Conservation (phyloP, 2,797 vertebrate genomes). For the Crypturellus tataupa region DNA sequence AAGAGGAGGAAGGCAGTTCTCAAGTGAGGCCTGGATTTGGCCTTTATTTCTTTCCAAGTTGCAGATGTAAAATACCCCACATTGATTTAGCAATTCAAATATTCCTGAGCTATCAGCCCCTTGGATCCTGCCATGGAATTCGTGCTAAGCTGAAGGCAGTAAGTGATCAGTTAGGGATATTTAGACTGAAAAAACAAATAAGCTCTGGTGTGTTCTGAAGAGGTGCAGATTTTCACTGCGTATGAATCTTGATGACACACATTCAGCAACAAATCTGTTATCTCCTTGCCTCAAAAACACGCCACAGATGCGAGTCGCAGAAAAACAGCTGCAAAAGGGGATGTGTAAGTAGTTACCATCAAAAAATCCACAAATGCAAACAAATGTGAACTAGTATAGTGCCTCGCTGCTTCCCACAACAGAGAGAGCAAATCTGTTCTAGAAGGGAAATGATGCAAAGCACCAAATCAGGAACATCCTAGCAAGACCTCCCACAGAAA, state of each 20-base stretch:
- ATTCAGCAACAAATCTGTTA: slow-evolving; percentile 67
- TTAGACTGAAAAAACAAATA: slow-evolving; percentile 56
- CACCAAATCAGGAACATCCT: slow-evolving; percentile 37
- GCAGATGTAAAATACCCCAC: not conserved
- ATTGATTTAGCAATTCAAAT: not conserved
- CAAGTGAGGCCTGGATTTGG: not conserved
- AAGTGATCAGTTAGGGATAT: slow-evolving; percentile 2
- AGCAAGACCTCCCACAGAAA: slow-evolving; percentile 37
- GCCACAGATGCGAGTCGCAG: slow-evolving; percentile 50
- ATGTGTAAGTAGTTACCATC: slow-evolving; percentile 52
- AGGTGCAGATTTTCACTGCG: slow-evolving; percentile 2
- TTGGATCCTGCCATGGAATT: not conserved
- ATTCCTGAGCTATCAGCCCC: not conserved
- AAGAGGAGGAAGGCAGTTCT: not conserved
- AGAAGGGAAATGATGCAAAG: slow-evolving; percentile 42
- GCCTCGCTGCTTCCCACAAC: slow-evolving; percentile 42
- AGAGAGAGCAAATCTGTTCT: slow-evolving; percentile 33
- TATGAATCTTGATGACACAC: slow-evolving; percentile 18
- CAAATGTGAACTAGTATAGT: slow-evolving; percentile 39
- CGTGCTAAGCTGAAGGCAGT: slow-evolving; percentile 7
- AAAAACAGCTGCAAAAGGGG: slow-evolving; percentile 44
- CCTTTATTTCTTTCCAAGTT: not conserved
- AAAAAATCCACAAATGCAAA: slow-evolving; percentile 49
- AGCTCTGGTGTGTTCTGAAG: slow-evolving; percentile 28
- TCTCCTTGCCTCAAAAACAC: slow-evolving; percentile 52